Percentiles rank a stretch among this genome's conserved stretches.
These are phyloP conservation scores for Drosophila sproati DNA, from an alignment of 1,140 invertebrate species.

Conservation along the genomic window DNA sequence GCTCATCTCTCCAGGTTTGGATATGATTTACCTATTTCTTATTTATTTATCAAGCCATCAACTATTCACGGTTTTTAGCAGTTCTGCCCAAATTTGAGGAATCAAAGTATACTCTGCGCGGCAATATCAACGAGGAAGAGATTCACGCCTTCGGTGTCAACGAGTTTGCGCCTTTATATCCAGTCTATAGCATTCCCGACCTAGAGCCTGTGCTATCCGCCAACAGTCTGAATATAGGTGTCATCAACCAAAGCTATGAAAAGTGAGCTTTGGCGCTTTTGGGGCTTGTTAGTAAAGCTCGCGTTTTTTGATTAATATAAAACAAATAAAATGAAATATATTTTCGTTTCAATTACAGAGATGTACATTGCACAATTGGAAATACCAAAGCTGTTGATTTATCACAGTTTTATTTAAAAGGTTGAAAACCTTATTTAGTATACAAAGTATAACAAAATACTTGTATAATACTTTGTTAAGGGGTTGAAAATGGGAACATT, in stretches of 20 bases:
- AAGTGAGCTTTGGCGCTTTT: slow-evolving; percentile 30
- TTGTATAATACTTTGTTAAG: neutral
- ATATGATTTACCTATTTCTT: slow-evolving; percentile 13
- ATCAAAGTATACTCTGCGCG: slow-evolving; percentile 60
- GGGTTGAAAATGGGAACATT: neutral
- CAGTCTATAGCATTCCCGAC: slow-evolving; percentile 72
- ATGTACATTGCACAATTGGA: neutral
- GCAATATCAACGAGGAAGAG: slow-evolving; percentile 80
- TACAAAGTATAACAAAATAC: neutral
- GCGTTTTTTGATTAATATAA: neutral
- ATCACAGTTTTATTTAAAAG: neutral
- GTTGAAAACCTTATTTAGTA: neutral
- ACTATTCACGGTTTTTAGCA: slow-evolving; percentile 3
- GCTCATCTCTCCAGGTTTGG: slow-evolving; percentile 40
- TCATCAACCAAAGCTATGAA: slow-evolving; percentile 60
- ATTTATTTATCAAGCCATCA: no score
- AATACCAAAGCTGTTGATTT: no score
- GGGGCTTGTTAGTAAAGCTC: neutral
- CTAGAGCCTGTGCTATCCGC: slow-evolving; percentile 56
- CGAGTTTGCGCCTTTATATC: slow-evolving; percentile 80
- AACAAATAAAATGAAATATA: slow-evolving; percentile 6
- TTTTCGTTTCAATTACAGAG: slow-evolving; percentile 15
- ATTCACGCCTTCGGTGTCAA: slow-evolving; percentile 67
- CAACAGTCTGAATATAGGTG: slow-evolving; percentile 50
- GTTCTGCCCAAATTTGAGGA: slow-evolving; percentile 71